Evolutionary conservation across 2,113 vertebrate species (phyloP).

Genomic region (Cardinalis cardinalis): DNA sequence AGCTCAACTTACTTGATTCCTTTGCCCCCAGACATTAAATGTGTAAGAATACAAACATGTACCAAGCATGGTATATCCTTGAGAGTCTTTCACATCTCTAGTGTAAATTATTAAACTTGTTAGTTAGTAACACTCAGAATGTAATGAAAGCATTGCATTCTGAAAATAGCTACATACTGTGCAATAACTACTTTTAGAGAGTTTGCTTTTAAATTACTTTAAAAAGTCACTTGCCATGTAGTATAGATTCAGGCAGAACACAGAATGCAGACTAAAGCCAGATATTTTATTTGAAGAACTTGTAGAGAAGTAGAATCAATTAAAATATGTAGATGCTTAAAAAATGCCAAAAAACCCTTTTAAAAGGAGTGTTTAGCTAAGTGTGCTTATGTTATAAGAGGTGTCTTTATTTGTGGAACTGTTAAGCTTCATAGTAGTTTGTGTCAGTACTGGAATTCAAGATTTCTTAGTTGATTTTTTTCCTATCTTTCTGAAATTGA

Average conservation of each 20-base stretch:
- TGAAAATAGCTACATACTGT: neutral
- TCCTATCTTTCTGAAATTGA: neutral
- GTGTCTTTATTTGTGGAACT: neutral
- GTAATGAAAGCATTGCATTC: neutral
- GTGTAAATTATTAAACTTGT: neutral
- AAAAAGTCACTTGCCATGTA: neutral
- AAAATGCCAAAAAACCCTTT: neutral
- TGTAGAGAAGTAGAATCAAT: neutral
- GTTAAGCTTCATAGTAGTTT: neutral
- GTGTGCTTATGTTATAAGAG: neutral
- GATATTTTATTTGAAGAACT: neutral
- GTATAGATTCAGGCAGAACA: neutral
- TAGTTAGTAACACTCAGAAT: neutral
- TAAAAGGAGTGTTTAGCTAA: neutral
- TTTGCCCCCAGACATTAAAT: neutral
- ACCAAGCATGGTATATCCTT: neutral
- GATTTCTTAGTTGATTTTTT: neutral
- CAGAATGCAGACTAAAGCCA: neutral
- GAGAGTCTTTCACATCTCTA: neutral
- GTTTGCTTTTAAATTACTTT: neutral
- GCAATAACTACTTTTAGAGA: neutral
- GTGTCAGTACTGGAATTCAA: neutral
- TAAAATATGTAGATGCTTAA: neutral
- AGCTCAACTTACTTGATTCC: neutral
- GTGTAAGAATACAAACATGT: neutral